Evolutionary conservation across 2,113 vertebrate species (phyloP).

Genomic region (Takifugu flavidus): DNA sequence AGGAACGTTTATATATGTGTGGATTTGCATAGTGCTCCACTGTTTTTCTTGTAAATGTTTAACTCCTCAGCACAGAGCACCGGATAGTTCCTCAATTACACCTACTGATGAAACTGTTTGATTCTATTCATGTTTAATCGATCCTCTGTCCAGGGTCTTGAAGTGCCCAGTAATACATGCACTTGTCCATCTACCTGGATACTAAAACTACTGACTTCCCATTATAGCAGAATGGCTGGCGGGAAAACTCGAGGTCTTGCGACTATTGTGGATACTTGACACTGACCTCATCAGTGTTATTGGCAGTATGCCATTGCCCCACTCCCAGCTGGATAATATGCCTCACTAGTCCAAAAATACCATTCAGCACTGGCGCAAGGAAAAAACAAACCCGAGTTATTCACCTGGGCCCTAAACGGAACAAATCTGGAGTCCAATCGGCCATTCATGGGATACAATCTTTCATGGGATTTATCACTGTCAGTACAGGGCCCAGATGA

Average conservation of each 20-base stretch:
- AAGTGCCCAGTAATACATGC: not conserved
- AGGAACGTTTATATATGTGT: not conserved
- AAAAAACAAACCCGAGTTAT: no score
- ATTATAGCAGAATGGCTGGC: not conserved
- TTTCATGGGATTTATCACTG: no score
- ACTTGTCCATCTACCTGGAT: not conserved
- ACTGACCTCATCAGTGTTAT: no score
- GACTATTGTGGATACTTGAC: no score
- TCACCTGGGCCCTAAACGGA: no score
- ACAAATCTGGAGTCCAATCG: no score
- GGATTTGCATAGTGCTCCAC: slow-evolving; percentile 9
- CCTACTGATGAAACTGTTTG: not conserved
- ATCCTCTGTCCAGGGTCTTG: not conserved
- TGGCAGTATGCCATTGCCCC: no score
- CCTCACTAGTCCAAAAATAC: no score
- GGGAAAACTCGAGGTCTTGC: not conserved
- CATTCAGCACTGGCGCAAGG: no score
- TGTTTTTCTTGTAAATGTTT: slow-evolving; percentile 49
- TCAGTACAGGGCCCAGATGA: no score
- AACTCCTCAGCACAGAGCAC: slow-evolving; percentile 21
- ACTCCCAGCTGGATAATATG: no score
- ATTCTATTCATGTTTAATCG: not conserved
- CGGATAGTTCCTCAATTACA: slow-evolving; percentile 14
- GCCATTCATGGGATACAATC: no score
- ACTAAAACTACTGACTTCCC: not conserved